Conservation (phyloP, 2,888 invertebrate genomes). For the Nebria brevicollis region DNA sequence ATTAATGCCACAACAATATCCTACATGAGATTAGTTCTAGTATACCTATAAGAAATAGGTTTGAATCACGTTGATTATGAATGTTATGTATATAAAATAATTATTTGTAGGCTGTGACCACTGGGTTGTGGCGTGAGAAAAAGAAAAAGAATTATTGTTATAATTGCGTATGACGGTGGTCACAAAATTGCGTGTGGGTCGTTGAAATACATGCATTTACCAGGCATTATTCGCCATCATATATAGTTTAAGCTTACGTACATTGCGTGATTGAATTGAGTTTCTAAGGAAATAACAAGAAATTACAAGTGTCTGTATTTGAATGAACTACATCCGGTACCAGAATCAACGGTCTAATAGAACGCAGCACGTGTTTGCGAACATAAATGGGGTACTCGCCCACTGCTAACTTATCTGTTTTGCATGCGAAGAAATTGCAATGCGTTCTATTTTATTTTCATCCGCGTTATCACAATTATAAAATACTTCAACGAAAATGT, state of each 20-base stretch:
- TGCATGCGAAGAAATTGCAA: neutral
- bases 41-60: neutral
- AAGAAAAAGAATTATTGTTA: neutral
- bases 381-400: neutral
- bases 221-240: neutral
- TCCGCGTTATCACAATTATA: too few relatives aligned
- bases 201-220: neutral
- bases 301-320: slow-evolving; percentile 11
- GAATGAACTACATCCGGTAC: slow-evolving; percentile 14
- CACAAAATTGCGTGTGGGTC: neutral
- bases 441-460: too few relatives aligned
- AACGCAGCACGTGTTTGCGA: neutral
- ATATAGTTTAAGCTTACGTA: neutral
- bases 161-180: neutral
- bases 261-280: slow-evolving; percentile 20
- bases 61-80: neutral
- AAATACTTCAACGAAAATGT: too few relatives aligned
- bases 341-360: neutral
- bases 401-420: neutral
- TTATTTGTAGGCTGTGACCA: neutral
- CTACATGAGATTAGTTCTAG: neutral
- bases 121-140: neutral
- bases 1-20: neutral
- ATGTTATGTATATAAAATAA: neutral
- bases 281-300: slow-evolving; percentile 19